Conservation (phyloP, 2,113 vertebrate species). For the Diglossa brunneiventris region DNA sequence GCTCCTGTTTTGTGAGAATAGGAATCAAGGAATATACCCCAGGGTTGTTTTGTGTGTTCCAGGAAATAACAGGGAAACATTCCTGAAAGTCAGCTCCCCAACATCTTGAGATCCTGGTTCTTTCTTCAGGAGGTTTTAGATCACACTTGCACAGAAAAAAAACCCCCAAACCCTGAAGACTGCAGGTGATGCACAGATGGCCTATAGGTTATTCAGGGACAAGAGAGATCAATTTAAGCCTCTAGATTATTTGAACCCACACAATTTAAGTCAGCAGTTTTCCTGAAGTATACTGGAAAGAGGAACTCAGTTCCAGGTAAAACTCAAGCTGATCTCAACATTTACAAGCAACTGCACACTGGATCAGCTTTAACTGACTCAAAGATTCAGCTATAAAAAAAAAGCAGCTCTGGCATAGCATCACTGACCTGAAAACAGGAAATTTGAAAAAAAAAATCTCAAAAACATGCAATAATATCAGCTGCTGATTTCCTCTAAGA, state of each 20-base stretch:
- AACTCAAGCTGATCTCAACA: not conserved
- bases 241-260: not conserved
- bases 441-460: not conserved
- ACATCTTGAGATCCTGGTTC: not conserved
- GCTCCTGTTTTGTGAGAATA: not conserved
- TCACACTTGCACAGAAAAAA: not conserved
- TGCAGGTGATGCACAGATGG: not conserved
- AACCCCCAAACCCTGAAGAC: not conserved
- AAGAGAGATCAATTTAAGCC: not conserved
- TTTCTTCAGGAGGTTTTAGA: not conserved
- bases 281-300: not conserved
- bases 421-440: not conserved
- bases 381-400: not conserved
- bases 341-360: not conserved
- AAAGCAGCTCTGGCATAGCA: not conserved
- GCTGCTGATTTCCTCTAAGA: not conserved
- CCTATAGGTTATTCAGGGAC: not conserved
- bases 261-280: not conserved
- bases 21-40: not conserved
- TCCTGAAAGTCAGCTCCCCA: not conserved
- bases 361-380: not conserved
- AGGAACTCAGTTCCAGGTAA: not conserved
- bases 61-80: not conserved
- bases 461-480: not conserved
- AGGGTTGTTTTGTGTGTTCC: not conserved